phyloP scores from a whole-genome alignment of 64 coral and sea anemone genomes.

The Cladopsammia gracilis region DNA sequence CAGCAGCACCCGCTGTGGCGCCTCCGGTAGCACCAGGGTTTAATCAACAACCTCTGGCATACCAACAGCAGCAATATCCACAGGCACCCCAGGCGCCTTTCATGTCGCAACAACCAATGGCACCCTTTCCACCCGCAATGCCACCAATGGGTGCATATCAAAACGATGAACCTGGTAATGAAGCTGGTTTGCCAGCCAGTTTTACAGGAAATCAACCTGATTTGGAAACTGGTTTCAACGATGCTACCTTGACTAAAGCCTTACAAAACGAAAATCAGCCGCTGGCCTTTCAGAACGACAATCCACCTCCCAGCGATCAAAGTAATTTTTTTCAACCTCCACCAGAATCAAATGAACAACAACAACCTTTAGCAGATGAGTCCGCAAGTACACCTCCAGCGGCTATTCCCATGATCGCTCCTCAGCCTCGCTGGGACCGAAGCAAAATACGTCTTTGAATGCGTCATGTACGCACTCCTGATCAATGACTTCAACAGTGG shows the following conservation, averaged over 20 bases:
- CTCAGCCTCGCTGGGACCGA: conserved; percentile 33
- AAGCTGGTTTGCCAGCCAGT: conserved; percentile 5
- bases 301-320: conserved; percentile 2
- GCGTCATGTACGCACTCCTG: not conserved
- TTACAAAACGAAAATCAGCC: conserved; percentile 46
- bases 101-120: conserved; percentile 18
- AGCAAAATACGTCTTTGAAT: not conserved
- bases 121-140: not conserved
- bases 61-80: conserved; percentile 42
- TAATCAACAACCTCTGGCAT: conserved; percentile 30
- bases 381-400: not conserved
- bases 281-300: conserved; percentile 17
- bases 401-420: conserved; percentile 13
- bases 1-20: not conserved
- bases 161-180: conserved; percentile 36
- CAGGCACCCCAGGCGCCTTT: not conserved
- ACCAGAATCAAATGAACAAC: conserved; percentile 1
- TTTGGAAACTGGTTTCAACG: conserved; percentile 11
- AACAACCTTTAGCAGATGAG: not conserved
- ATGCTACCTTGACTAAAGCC: not conserved
- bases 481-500: not conserved
- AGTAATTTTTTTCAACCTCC: conserved; percentile 26
- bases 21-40: not conserved
- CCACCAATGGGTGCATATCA: conserved; percentile 50
- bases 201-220: not conserved